These are phyloP conservation scores for Amyelois transitella DNA, from an alignment of 1,140 invertebrate species.

Conservation along the genomic window DNA sequence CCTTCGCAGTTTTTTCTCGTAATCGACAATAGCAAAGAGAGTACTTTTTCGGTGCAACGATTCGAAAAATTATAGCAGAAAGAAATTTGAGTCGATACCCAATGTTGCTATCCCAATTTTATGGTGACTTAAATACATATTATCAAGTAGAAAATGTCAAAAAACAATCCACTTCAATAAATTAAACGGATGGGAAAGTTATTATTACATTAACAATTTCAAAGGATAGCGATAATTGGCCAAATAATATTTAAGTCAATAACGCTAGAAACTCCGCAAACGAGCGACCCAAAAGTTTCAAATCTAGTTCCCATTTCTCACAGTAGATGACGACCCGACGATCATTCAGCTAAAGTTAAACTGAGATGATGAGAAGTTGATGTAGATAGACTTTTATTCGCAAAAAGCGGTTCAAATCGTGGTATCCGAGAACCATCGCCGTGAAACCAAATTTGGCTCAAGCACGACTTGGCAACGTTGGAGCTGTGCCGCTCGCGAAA, in stretches of 20 bases:
- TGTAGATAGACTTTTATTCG: constrained; percentile 6
- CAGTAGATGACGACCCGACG: background rate
- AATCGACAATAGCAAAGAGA: constrained; percentile 3
- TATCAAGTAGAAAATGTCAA: too few species aligned
- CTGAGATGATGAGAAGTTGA: background rate
- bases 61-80: constrained; percentile 18
- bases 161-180: constrained; percentile 16
- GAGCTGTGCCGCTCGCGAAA: constrained; percentile 30
- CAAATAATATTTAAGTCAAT: background rate
- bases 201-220: background rate
- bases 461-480: constrained; percentile 55
- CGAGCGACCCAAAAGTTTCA: background rate
- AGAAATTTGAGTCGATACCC: too few species aligned
- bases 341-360: background rate
- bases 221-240: background rate
- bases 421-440: constrained; percentile 16
- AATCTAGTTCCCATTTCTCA: background rate
- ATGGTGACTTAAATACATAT: too few species aligned
- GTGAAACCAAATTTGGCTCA: constrained; percentile 50
- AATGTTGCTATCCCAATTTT: too few species aligned
- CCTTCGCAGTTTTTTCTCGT: constrained; percentile 22
- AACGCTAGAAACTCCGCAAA: background rate
- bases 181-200: background rate
- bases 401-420: constrained; percentile 27
- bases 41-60: constrained; percentile 18